phyloP scores from a whole-genome alignment of 2,888 invertebrate genomes.

The Melanchra persicariae region DNA sequence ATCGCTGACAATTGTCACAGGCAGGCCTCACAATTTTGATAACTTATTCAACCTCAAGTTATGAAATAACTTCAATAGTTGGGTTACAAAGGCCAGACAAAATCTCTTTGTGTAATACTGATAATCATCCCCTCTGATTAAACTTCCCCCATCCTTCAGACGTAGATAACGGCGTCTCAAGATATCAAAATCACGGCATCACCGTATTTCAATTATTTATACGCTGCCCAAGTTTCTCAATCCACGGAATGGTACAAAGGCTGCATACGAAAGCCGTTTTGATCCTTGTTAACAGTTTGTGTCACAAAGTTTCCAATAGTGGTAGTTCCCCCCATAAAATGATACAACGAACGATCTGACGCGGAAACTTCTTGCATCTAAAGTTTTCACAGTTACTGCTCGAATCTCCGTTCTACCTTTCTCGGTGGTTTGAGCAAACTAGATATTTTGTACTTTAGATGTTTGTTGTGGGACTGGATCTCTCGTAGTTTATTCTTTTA shows the following conservation, averaged over 20 bases:
- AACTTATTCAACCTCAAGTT: slow-evolving; percentile 35
- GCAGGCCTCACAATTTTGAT: slow-evolving; percentile 25
- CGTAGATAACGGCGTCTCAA: slow-evolving; percentile 31
- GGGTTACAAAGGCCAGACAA: slow-evolving; percentile 4
- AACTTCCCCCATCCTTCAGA: slow-evolving; percentile 22
- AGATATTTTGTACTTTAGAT: slow-evolving; percentile 37
- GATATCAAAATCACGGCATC: slow-evolving; percentile 41
- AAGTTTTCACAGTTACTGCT: slow-evolving; percentile 37
- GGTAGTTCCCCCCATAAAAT: slow-evolving; percentile 50
- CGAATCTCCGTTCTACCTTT: slow-evolving; percentile 18
- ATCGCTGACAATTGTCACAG: slow-evolving; percentile 16
- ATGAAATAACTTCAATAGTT: slow-evolving; percentile 33
- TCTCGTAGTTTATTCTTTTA: slow-evolving; percentile 15
- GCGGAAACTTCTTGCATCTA: slow-evolving; percentile 54
- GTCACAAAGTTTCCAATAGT: slow-evolving; percentile 53
- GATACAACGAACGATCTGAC: slow-evolving; percentile 44
- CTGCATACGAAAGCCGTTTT: slow-evolving; percentile 41
- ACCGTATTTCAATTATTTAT: slow-evolving; percentile 49
- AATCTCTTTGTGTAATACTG: slow-evolving; percentile 47
- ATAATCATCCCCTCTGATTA: slow-evolving; percentile 31
- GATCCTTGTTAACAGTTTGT: slow-evolving; percentile 58
- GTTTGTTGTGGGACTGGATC: slow-evolving; percentile 8
- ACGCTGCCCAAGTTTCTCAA: slow-evolving; percentile 34
- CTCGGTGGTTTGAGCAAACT: slow-evolving; percentile 25
- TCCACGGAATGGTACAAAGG: slow-evolving; percentile 30